A percentile compares a stretch with the other conserved stretches of the same genome.
phyloP scores from a whole-genome alignment of 2,888 invertebrate species.

The Dexiosoma caninum region DNA sequence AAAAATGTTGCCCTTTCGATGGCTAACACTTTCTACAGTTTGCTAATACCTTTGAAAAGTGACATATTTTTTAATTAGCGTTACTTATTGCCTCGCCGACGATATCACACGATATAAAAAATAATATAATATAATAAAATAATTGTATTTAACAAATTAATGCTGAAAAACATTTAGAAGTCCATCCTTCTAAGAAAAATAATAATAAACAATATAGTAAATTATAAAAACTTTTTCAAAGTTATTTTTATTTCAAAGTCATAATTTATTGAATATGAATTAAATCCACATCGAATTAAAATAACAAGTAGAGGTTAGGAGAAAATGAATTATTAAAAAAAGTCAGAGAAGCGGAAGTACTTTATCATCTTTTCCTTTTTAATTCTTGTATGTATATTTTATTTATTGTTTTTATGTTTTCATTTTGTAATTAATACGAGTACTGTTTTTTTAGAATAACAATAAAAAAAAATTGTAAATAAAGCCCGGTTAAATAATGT shows the following conservation, averaged over 20 bases:
- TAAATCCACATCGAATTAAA: slow-evolving; percentile 30
- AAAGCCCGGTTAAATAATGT: slow-evolving; percentile 34
- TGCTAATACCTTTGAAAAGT: too few relatives aligned
- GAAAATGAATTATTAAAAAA: slow-evolving; percentile 14
- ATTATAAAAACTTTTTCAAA: slow-evolving; percentile 20
- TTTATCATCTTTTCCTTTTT: slow-evolving; percentile 45
- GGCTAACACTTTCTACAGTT: too few relatives aligned
- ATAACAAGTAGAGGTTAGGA: too few relatives aligned
- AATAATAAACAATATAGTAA: neutral
- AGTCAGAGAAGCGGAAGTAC: slow-evolving; percentile 42
- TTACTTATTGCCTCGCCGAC: too few relatives aligned
- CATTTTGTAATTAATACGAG: slow-evolving; percentile 52
- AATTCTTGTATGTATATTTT: neutral
- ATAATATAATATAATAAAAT: too few relatives aligned
- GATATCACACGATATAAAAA: too few relatives aligned
- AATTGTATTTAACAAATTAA: too few relatives aligned
- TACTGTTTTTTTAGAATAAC: neutral
- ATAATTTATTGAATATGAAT: slow-evolving; percentile 31
- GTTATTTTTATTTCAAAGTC: slow-evolving; percentile 22
- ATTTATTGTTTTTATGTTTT: slow-evolving; percentile 15
- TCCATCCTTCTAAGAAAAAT: too few relatives aligned
- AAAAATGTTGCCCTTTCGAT: too few relatives aligned
- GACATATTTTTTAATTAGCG: too few relatives aligned
- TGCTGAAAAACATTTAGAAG: too few relatives aligned
- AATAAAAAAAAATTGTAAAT: slow-evolving; percentile 6